Evolutionary conservation across 1,140 invertebrate species (phyloP), one percentile per base, ranked within the genome.

Genomic region (Drosophila oshimai): DNA sequence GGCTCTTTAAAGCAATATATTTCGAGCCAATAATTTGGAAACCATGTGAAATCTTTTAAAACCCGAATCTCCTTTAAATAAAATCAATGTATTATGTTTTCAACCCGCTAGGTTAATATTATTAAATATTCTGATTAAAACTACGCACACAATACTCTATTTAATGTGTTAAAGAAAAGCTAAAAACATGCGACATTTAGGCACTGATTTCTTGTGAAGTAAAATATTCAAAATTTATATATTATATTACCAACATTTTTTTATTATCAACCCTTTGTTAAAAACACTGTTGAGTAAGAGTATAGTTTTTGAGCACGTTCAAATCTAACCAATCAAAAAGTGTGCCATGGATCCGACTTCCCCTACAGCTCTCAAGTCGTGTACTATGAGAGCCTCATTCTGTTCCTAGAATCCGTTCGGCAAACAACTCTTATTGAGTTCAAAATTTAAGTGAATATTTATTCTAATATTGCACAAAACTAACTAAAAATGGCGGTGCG

Each of bases 391-490:
- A 42, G 17, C 9, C 26, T 86, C 72, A 86, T 46, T 75, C 24
- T 7, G 15, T 4, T 18, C 10, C 17, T 22, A 7, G n/a, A 9
- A 17, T 29, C 34, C 31, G 9, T 83, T 81, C 51, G 69, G 83
- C 34, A 50, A 6, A 61, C 71, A 75, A 54, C 80, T 87, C 76
- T 12, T 7, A 7, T 39, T 47, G 65, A 64, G 80, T 45, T 86
- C 72, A 9, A 86, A 86, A 86, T 71, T 81, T 28, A 20, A 20
- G 15, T 7, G 17, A 6, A 33, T 54, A 53, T 41, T 73, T 79
- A 15, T 61, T 87, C 72, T 81, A 77, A 70, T 86, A 86, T 81
- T 86, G 81, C 81, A 39, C 62, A 67, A 65, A 81, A 60, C 37
- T 69, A 60, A 39, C 26, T 7, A 34, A 47, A 36, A 22, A 70